These are phyloP conservation scores for Acestrorhynchus altus DNA, from an alignment of 2,797 vertebrate genomes.

Conservation along the genomic window DNA sequence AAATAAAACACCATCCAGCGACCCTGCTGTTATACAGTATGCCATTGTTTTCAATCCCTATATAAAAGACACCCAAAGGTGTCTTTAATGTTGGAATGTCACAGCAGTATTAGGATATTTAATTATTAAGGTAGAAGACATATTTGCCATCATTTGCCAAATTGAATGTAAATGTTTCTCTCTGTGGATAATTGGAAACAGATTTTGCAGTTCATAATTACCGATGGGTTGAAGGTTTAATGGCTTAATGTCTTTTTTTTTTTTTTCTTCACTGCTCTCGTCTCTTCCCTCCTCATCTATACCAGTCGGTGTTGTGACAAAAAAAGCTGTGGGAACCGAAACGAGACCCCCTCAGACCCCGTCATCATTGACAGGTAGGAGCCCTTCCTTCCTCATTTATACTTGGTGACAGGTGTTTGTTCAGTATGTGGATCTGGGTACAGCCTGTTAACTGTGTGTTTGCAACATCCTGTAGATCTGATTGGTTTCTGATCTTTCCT, in stretches of 20 bases:
- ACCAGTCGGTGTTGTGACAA: slow-evolving; percentile 94
- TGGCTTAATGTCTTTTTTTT: background rate
- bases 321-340: slow-evolving; percentile 99
- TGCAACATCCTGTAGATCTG: background rate
- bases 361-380: slow-evolving; percentile 99
- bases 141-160: too few relatives aligned
- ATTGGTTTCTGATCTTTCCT: background rate
- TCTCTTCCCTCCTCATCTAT: background rate
- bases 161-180: too few relatives aligned
- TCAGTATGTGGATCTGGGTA: slow-evolving; percentile 10
- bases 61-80: too few relatives aligned
- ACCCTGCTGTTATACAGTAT: too few relatives aligned
- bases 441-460: background rate
- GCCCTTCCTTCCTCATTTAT: slow-evolving; percentile 19
- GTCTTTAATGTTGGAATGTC: too few relatives aligned
- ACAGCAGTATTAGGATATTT: too few relatives aligned
- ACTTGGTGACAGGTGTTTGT: slow-evolving; percentile 4
- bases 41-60: too few relatives aligned
- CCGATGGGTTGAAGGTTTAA: background rate
- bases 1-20: background rate
- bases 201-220: too few relatives aligned
- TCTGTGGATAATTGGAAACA: too few relatives aligned
- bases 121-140: too few relatives aligned
- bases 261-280: background rate
- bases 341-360: slow-evolving; percentile 98